These are phyloP conservation scores for Drosophila guanche DNA, from an alignment of 1,140 invertebrate species.

Conservation along the genomic window DNA sequence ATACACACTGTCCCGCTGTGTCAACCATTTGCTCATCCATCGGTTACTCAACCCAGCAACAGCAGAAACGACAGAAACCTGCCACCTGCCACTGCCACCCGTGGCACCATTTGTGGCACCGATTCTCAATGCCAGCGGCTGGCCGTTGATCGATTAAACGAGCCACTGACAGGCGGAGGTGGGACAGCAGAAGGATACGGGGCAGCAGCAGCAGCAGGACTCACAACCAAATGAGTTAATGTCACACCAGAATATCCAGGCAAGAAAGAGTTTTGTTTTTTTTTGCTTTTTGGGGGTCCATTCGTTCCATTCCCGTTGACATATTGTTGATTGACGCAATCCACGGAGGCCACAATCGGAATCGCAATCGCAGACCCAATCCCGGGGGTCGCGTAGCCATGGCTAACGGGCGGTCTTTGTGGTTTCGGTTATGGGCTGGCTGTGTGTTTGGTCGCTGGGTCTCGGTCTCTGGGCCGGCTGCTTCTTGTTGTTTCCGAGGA, in stretches of 20 bases:
- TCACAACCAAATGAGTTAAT: conserved; percentile 14
- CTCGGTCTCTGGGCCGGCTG: conserved; percentile 55
- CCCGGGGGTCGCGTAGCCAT: conserved; percentile 59
- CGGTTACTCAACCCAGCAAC: conserved; percentile 17
- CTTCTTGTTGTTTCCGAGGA: conserved; percentile 72
- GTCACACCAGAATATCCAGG: conserved; percentile 20
- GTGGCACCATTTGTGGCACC: conserved; percentile 58
- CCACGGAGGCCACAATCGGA: conserved; percentile 15
- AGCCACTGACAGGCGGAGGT: conserved; percentile 22
- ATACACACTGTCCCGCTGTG: conserved; percentile 47
- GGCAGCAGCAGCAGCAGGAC: too few species aligned
- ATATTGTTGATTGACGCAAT: conserved; percentile 80
- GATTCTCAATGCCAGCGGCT: conserved; percentile 67
- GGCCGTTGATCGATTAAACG: conserved; percentile 78
- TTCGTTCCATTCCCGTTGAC: conserved; percentile 50
- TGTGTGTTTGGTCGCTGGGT: conserved; percentile 14
- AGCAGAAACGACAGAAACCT: too few species aligned
- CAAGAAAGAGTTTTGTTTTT: neutral
- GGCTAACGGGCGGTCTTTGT: conserved; percentile 28
- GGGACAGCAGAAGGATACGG: too few species aligned
- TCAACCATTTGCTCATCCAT: conserved; percentile 40
- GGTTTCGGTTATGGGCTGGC: conserved; percentile 43
- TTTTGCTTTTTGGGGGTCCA: conserved; percentile 17
- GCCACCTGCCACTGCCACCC: conserved; percentile 4
- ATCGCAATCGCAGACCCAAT: neutral